These are phyloP conservation scores for Phymanthus crucifer DNA, from an alignment of 92 coral and sea anemone genomes.

Conservation along the genomic window DNA sequence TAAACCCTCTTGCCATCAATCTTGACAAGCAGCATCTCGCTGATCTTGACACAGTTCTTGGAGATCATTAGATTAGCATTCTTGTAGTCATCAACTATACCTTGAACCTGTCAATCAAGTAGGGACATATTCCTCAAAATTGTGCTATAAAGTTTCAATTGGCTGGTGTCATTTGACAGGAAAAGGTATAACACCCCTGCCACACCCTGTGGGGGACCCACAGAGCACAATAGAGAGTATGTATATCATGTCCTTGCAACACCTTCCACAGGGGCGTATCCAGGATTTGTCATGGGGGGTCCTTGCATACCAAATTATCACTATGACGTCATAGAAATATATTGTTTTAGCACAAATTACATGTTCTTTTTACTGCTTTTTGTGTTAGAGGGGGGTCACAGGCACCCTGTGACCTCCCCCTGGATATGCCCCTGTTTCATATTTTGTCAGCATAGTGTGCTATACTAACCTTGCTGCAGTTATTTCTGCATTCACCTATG, in stretches of 20 bases:
- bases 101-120: constrained; percentile 71
- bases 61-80: constrained; percentile 94
- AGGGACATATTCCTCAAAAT: not conserved
- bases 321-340: no score
- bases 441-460: not conserved
- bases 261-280: no score
- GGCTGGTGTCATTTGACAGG: not conserved
- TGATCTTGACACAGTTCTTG: constrained; percentile 92
- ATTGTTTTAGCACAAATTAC: no score
- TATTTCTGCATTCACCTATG: constrained; percentile 97
- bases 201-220: not conserved
- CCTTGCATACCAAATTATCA: no score
- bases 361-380: no score
- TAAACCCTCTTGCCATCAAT: constrained; percentile 97
- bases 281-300: no score
- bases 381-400: no score
- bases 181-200: not conserved
- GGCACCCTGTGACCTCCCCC: not conserved
- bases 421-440: not conserved
- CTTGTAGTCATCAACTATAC: constrained; percentile 97
- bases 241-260: not conserved
- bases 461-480: constrained; percentile 87
- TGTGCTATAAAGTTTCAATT: no score
- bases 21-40: constrained; percentile 94
- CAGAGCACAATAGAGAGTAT: not conserved